Base-by-base conservation (phyloP, 1,140 invertebrate species). In the Carposina sasakii region DNA sequence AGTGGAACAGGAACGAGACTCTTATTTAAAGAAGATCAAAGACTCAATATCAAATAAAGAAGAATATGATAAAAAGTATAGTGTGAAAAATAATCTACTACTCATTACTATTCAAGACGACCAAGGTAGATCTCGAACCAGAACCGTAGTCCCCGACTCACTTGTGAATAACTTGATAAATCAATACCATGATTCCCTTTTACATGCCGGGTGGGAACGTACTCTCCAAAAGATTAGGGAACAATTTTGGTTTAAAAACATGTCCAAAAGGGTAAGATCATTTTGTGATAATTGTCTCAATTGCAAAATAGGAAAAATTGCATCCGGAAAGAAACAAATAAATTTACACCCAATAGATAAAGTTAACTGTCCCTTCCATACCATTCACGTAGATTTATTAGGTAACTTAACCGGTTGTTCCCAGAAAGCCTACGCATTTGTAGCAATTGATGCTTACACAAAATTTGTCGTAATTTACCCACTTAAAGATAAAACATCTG, bases 251-350 rank as follows among this genome's bases (percentile, higher is more conserved):
- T 37, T 60, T 47, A 46, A 34, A 2, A 48, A 57, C 24, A 69
- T 58, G 65, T 30, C 42, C 0, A 42, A 31, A 42, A 44, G 30
- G 10, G 57, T 67, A 1, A 37, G 57, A 17, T 37, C 49, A 1
- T 73, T 68, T 41, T 33, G 59, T 23, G 52, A 67, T 0, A 16
- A 59, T 42, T 73, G 70, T 39, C 16, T 73, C 0, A 48, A 24
- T n/a, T 72, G 69, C 31, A 64, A 50, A 47, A 50, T 45, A n/a
- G 24, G 26, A 1, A 71, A 71, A 48, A 36, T 24, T 6, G 0
- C 36, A 2, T 64, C 61, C 2, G 57, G 61, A 10, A 26, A 20
- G n/a, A 21, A 8, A 23, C 61, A 57, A 42, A 34, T 42, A 9
- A 3, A 26, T 12, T 37, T 64, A 0, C 52, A 61, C 28, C 52